Evolutionary conservation across 37 sponge, comb jelly and placozoan genomes (phyloP), one percentile per base, ranked within the genome.

Genomic region (Axinella damicornis): DNA sequence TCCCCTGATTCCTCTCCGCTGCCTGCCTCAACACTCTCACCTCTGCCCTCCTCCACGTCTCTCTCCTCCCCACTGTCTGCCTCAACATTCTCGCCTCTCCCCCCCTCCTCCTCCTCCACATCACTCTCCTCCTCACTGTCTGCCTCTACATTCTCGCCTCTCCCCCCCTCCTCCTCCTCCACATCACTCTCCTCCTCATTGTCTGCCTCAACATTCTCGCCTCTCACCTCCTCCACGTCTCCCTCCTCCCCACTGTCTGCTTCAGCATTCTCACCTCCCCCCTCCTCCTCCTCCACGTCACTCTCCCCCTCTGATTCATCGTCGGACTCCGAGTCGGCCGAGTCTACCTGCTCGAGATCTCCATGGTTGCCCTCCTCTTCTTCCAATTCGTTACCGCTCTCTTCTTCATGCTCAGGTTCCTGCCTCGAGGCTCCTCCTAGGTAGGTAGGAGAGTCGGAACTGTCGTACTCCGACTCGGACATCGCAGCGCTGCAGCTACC

Each of bases 401-500:
- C 67, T 64, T 15, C 69, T 9, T 38, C 69, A 33, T 31, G 22
- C 46, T 46, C 9, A 33, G 22, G 22, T 9, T 46, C 9, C 6
- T 46, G 46, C 25, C n/a, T 5, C 63, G 11, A n/a, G n/a, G 5
- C 13, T 25, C 63, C 27, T 13, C 63, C 25, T 13, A 61, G 63
- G 53, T 37, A 73, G 0, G 74, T 57, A 11, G 58, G 28, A 24
- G 61, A 76, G 31, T 17, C 61, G 19, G 33, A 40, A 22, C 76
- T 57, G 30, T 76, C 76, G 76, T 57, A 76, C 28, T 76, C 76
- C 5, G 34, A 34, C 16, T 76, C 76, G 21, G 76, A 76, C 76
- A 76, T 76, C 28, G 14, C n/a, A n/a, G n/a, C n/a, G n/a, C n/a
- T n/a, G n/a, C n/a, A n/a, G n/a, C n/a, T n/a, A n/a, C n/a, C 46